Base-by-base conservation (phyloP, 1,140 invertebrate species). In the Dolichoris vasculosae region DNA sequence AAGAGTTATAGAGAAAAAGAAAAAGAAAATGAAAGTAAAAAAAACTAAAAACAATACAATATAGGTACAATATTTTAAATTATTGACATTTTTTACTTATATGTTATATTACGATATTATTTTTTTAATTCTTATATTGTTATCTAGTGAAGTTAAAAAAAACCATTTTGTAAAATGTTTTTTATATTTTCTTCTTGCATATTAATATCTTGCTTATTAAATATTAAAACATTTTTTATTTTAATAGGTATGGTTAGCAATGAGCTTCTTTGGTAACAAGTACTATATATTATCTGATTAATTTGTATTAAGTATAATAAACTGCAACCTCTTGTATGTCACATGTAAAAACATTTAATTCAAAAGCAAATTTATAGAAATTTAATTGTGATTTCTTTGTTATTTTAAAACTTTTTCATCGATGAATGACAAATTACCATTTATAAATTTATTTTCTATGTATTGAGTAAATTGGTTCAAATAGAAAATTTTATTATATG, bases 41-140 rank as follows among this genome's bases (percentile, higher is more conserved):
- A n/a, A 26, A 38, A n/a, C 15, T 30, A 17, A 11, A 64, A 11
- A 51, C 71, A 67, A 76, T 77, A 77, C 73, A 75, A 83, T 80
- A 80, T 82, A 82, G 64, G 20, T 46, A 48, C 20, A 38, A 35
- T 73, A 32, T 48, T 84, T 78, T 84, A 73, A 84, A 17, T 78
- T 84, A 84, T 84, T 79, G 83, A 63, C 76, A 63, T 43, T 38
- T 79, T 51, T 13, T 46, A 51, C 75, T 76, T 76, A 76, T 82
- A 73, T 38, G 55, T 48, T 73, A 7, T 67, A 32, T 20, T 67
- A 35, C 67, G 43, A 38, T 9, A 40, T 40, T 7, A 0, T 73
- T 73, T 73, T 73, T 73, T 40, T 46, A 73, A 40, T 17, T 4
- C 71, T 73, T 73, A 46, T 73, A 43, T 71, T 73, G 48, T 67